These are phyloP conservation scores for Carollia perspicillata DNA, from an alignment of 2,113 vertebrate species.

Conservation along the genomic window DNA sequence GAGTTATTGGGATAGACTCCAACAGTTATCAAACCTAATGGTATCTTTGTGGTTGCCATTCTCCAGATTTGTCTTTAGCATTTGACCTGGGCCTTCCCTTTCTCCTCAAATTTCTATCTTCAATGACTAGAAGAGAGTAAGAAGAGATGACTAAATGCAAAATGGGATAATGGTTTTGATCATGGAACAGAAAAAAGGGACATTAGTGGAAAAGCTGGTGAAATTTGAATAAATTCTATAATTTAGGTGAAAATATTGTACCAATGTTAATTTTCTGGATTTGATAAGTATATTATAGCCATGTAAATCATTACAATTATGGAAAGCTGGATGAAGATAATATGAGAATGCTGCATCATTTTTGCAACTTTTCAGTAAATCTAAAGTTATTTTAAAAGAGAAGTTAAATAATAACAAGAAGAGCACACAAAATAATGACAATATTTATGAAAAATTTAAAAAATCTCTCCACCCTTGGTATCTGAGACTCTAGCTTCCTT, in stretches of 20 bases:
- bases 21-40: background rate
- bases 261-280: conserved; percentile 7
- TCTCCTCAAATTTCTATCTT: background rate
- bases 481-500: background rate
- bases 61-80: background rate
- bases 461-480: background rate
- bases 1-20: background rate
- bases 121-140: background rate
- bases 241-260: background rate
- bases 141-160: background rate
- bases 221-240: background rate
- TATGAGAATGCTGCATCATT: background rate
- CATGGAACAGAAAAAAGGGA: background rate
- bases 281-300: background rate
- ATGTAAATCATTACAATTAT: background rate
- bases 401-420: conserved; percentile 17
- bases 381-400: conserved; percentile 20
- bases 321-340: background rate
- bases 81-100: background rate
- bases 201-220: background rate
- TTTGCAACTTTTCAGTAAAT: conserved; percentile 29
- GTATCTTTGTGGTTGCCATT: background rate
- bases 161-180: background rate
- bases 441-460: conserved; percentile 25
- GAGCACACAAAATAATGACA: background rate